Percentiles rank a stretch among this genome's conserved stretches.
Evolutionary conservation across 1,140 invertebrate genomes (phyloP).

Genomic region (Megathymus violae): DNA sequence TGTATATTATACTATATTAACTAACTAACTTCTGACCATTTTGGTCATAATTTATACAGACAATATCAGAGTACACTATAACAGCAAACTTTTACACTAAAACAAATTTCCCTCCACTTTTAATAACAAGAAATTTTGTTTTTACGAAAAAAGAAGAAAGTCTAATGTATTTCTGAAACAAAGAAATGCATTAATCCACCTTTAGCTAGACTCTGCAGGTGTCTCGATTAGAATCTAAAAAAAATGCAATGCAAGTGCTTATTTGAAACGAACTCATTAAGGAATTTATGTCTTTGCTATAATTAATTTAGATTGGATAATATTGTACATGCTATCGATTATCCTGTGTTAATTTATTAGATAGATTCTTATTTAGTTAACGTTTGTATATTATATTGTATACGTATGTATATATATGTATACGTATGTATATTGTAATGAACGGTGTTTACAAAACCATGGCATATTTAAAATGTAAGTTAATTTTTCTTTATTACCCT

Average conservation of each 20-base stretch:
- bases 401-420: too few species aligned
- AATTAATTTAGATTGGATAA: slow-evolving; percentile 11
- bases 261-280: slow-evolving; percentile 35
- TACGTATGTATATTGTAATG: slow-evolving; percentile 16
- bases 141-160: neutral
- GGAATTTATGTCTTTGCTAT: slow-evolving; percentile 17
- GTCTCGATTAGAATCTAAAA: slow-evolving; percentile 54
- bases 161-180: slow-evolving; percentile 6
- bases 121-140: too few species aligned
- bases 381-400: too few species aligned
- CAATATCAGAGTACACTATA: too few species aligned
- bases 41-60: too few species aligned
- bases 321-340: neutral
- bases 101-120: too few species aligned
- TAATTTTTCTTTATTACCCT: slow-evolving; percentile 19
- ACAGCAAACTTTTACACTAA: too few species aligned
- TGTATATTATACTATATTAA: too few species aligned
- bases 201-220: slow-evolving; percentile 36
- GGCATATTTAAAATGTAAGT: slow-evolving; percentile 9
- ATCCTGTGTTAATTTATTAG: slow-evolving; percentile 13
- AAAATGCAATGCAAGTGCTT: slow-evolving; percentile 39
- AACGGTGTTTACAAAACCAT: slow-evolving; percentile 1
- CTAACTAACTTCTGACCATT: too few species aligned
- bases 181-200: slow-evolving; percentile 24
- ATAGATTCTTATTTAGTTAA: slow-evolving; percentile 1